These are phyloP conservation scores for Calameuta idolon DNA, from an alignment of 2,888 invertebrate species.

Conservation along the genomic window DNA sequence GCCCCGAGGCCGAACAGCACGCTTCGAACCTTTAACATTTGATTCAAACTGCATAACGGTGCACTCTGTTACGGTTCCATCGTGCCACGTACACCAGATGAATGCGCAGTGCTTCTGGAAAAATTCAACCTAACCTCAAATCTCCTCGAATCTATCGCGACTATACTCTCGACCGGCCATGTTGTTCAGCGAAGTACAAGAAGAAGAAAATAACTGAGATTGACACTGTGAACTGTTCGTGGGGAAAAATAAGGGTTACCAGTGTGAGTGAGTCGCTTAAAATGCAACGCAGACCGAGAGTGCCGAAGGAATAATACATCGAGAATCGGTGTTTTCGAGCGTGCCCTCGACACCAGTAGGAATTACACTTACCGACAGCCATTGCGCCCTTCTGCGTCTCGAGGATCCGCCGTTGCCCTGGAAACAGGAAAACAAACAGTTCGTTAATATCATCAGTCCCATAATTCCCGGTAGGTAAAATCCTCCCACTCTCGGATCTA, in stretches of 20 bases:
- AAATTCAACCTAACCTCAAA: neutral
- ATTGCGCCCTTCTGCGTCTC: constrained; percentile 8
- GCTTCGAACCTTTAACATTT: neutral
- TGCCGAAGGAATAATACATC: neutral
- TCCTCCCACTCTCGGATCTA: neutral
- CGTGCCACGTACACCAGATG: neutral
- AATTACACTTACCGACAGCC: constrained; percentile 19
- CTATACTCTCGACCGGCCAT: neutral
- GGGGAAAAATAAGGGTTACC: neutral
- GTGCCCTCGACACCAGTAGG: neutral
- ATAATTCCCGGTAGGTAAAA: neutral
- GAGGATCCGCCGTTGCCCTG: neutral
- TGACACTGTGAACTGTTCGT: neutral
- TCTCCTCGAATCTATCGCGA: neutral
- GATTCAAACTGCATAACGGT: neutral
- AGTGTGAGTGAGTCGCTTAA: neutral
- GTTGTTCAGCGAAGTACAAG: neutral
- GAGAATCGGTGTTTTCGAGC: neutral
- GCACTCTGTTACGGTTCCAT: neutral
- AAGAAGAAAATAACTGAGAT: neutral
- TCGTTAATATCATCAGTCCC: neutral
- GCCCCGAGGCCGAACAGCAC: neutral
- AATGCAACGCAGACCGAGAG: neutral
- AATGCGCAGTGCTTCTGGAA: neutral
- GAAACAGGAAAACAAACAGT: neutral